Base-by-base conservation (phyloP, 2,888 invertebrate genomes). In the Acanthococcus lagerstroemiae region DNA sequence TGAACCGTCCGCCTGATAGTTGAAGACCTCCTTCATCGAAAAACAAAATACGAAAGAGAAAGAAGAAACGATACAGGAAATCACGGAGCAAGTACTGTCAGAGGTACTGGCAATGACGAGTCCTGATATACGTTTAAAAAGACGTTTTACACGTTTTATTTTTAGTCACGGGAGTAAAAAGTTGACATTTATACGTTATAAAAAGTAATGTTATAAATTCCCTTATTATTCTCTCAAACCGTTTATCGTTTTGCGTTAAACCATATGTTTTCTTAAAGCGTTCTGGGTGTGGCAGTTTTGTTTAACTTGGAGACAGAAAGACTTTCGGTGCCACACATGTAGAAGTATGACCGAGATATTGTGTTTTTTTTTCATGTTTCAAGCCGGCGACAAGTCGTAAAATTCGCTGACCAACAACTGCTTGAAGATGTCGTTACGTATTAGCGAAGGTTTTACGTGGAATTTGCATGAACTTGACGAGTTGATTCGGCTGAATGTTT, bases 101-200 rank as follows among this genome's bases (percentile, higher is more conserved):
- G 4, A 52, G 6, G 22, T 9, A 22, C 15, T 22, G 24, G 12
- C 21, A 24, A 52, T 52, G 52, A 52, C 4, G 52, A 52, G 52
- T 15, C 52, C 2, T 22, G 19, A 52, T 52, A 52, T 52, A 21
- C 52, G 24, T 7, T 22, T 1, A 12, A 52, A 52, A 21, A 24
- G 15, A 22, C 19, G n/a, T 26, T 58, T 58, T 60, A 48, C 19
- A 50, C 26, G 55, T 55, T 60, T 60, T 60, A 60, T 60, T 60
- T 60, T 60, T 60, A 60, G 60, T 50, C 26, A 52, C 24, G 15
- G 25, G 50, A 48, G 15, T 50, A 50, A 60, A 60, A 60, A 60
- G 60, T 60, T 60, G 60, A 60, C 60, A 60, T 60, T 60, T 60
- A 60, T 60, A 26, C 60, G 48, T 60, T 60, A 60, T 60, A 48